A percentile compares a stretch with the other conserved stretches of the same genome.
Conservation (phyloP, 2,797 vertebrate genomes). For the Urocyon cinereoargenteus region DNA sequence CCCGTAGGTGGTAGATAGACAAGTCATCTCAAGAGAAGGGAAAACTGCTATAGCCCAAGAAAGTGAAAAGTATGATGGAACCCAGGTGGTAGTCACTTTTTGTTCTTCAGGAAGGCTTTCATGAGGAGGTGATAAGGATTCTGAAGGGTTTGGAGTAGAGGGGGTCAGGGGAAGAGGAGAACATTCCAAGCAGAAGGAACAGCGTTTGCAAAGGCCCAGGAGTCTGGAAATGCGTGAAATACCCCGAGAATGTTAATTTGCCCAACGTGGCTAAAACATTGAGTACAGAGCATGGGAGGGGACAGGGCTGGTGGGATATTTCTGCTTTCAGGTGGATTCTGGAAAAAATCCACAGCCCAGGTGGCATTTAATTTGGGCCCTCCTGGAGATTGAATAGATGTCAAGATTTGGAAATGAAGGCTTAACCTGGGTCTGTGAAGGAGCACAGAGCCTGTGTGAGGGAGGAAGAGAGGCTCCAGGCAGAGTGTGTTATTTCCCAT, state of each 20-base stretch:
- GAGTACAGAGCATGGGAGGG: background rate
- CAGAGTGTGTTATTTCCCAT: background rate
- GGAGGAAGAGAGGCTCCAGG: background rate
- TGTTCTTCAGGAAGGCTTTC: background rate
- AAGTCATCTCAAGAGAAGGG: background rate
- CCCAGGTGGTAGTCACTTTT: too few species aligned
- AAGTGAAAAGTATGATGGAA: background rate
- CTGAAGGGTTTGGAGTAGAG: background rate
- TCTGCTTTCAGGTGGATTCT: background rate
- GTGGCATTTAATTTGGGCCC: background rate
- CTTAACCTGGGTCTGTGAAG: background rate
- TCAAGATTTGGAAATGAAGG: background rate
- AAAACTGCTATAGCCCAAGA: too few species aligned
- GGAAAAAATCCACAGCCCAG: background rate
- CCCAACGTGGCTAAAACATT: rapidly evolving
- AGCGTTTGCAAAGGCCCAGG: background rate
- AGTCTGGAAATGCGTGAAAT: background rate
- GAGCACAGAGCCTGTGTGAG: background rate
- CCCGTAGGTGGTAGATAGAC: background rate
- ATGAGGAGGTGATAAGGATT: too few species aligned
- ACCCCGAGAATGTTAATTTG: background rate
- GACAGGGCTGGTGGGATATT: background rate
- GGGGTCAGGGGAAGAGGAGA: background rate
- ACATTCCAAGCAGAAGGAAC: background rate
- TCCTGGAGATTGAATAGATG: background rate